Evolutionary conservation across 1,140 invertebrate species (phyloP), one percentile per base, ranked within the genome.

Genomic region (Hermatobates lingyangjiaoensis): DNA sequence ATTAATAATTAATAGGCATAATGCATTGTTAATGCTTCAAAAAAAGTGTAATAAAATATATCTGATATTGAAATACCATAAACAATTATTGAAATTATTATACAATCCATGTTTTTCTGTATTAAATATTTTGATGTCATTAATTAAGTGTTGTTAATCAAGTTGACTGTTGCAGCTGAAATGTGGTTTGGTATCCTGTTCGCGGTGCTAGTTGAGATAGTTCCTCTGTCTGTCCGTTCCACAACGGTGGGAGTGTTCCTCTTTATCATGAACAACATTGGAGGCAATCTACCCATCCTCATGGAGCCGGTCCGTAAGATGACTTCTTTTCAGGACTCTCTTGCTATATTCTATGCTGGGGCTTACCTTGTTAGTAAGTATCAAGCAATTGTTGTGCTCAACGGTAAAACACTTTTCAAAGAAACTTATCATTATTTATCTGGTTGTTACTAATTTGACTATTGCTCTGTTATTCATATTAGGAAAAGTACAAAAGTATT

Each of bases 141-240:
- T 10, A 38, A 25, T 50, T 27, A 5, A 4, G 25, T 24, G 18
- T n/a, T 44, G 27, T 44, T 27, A 1, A 15, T 18, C 20, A 57
- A 58, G 55, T 51, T n/a, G n/a, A n/a, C n/a, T 56, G 53, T 61
- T 62, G 46, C 61, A 83, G 84, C 86, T 62, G 86, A 91, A 69
- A 89, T 88, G 83, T 90, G 86, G 86, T 89, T 90, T 62, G 86
- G 86, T 42, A 88, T 91, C 53, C 76, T 90, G 2, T 89, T 90
- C 61, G 85, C 86, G 15, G 82, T 89, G 57, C 71, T 91, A 2
- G 83, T 91, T 1, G 87, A 89, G 67, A 83, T 90, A 53, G 85
- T 89, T 7, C 85, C 86, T 1, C 53, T 85, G 15, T 74, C 77
- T 1, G 73, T 88, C 5, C 71, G 86, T 30, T 88, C 86, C 12